Conservation (phyloP, 2,888 invertebrate species). For the Rhagonycha lutea region DNA sequence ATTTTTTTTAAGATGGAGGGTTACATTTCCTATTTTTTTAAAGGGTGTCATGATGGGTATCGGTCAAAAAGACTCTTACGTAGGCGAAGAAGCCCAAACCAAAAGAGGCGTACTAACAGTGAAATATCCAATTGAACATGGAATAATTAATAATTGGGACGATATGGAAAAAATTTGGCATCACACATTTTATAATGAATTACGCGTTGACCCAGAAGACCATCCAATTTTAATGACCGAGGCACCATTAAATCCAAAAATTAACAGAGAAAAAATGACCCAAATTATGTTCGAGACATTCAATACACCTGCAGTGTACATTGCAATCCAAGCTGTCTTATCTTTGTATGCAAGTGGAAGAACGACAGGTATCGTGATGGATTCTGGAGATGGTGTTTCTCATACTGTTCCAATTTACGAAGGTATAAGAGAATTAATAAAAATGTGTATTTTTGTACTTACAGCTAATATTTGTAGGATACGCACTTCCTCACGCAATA, state of each 20-base stretch:
- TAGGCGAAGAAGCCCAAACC: constrained; percentile 64
- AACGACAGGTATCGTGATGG: constrained; percentile 75
- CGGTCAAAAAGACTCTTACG: constrained; percentile 59
- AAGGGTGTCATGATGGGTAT: constrained; percentile 55
- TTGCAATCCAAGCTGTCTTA: constrained; percentile 75
- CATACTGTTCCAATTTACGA: constrained; percentile 78
- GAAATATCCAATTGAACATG: constrained; percentile 79
- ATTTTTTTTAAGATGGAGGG: not conserved
- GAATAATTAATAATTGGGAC: constrained; percentile 81
- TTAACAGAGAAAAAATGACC: constrained; percentile 82
- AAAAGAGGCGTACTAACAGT: constrained; percentile 61
- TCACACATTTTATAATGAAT: constrained; percentile 81
- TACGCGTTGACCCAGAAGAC: constrained; percentile 81
- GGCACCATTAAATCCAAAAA: constrained; percentile 79
- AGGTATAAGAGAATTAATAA: constrained; percentile 47
- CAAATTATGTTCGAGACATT: constrained; percentile 67
- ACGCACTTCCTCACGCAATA: constrained; percentile 53
- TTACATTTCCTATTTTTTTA: not conserved
- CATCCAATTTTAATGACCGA: constrained; percentile 78
- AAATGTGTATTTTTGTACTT: not conserved
- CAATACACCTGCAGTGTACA: constrained; percentile 67
- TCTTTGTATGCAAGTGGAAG: constrained; percentile 75
- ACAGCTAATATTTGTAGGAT: constrained; percentile 41
- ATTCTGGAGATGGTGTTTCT: constrained; percentile 74
- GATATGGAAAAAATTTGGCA: constrained; percentile 91